A percentile compares a stretch with the other conserved stretches of the same genome.
Evolutionary conservation across 2,113 vertebrate genomes (phyloP).

Genomic region (Podarcis raffonei): DNA sequence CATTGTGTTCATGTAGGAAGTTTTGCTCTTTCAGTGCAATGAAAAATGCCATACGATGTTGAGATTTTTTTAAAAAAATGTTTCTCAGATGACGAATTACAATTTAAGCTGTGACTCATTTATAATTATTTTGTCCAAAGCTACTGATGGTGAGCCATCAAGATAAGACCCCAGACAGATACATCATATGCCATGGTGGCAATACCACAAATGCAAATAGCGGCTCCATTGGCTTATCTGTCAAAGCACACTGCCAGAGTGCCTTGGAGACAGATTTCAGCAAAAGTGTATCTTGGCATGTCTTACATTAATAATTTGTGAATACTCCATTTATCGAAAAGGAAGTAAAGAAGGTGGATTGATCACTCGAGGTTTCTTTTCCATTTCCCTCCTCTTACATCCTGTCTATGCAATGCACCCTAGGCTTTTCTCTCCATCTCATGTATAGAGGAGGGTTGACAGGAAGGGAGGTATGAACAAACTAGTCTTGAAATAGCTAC

Average conservation of each 20-base stretch:
- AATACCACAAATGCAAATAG: constrained; percentile 63
- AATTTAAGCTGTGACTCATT: constrained; percentile 51
- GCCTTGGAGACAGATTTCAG: constrained; percentile 62
- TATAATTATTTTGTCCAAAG: constrained; percentile 40
- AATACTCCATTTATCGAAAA: constrained; percentile 71
- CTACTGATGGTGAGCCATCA: constrained; percentile 46
- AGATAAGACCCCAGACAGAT: constrained; percentile 54
- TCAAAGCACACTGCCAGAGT: constrained; percentile 56
- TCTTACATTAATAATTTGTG: constrained; percentile 72
- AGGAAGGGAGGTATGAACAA: not conserved
- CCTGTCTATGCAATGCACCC: not conserved
- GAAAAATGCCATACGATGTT: not conserved
- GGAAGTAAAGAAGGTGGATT: constrained; percentile 54
- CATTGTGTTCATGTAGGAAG: not conserved
- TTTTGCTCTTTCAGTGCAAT: not conserved
- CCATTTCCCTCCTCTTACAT: constrained; percentile 29
- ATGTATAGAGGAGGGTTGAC: not conserved
- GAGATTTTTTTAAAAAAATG: constrained; percentile 28
- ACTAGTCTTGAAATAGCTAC: not conserved
- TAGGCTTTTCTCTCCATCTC: not conserved
- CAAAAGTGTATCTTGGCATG: constrained; percentile 46
- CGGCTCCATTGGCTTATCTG: constrained; percentile 53
- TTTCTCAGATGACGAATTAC: constrained; percentile 34
- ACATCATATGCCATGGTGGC: constrained; percentile 50
- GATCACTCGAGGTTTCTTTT: constrained; percentile 29